Percentiles rank a stretch among this genome's conserved stretches.
These are phyloP conservation scores for Seriola aureovittata DNA, from an alignment of 2,113 vertebrate genomes.

Conservation along the genomic window DNA sequence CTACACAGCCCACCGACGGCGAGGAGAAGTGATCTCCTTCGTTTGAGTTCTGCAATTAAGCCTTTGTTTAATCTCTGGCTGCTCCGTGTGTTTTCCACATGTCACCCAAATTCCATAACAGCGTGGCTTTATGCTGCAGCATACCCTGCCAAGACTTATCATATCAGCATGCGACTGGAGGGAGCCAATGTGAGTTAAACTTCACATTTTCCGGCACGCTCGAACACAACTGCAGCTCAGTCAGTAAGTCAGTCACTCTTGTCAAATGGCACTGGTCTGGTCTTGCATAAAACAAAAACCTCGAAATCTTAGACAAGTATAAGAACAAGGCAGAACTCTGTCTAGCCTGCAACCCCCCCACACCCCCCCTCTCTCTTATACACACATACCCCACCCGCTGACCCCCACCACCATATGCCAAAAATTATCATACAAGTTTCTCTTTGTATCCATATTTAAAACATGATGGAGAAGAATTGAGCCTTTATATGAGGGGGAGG, in stretches of 20 bases:
- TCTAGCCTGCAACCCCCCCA: conserved; percentile 61
- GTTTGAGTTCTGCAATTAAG: conserved; percentile 47
- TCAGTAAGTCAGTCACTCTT: conserved; percentile 53
- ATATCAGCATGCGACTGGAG: conserved; percentile 47
- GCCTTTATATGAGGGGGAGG: conserved; percentile 83
- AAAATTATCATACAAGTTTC: conserved; percentile 88
- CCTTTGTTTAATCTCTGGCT: conserved; percentile 58
- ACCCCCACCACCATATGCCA: conserved; percentile 83
- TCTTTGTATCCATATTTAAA: conserved; percentile 88
- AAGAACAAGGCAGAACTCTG: conserved; percentile 85
- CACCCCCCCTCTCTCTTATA: conserved; percentile 2
- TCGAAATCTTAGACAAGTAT: conserved; percentile 76
- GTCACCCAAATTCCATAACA: conserved; percentile 59
- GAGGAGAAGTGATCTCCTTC: conserved; percentile 44
- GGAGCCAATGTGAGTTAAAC: conserved; percentile 48
- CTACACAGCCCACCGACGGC: conserved; percentile 17
- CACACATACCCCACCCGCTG: conserved; percentile 55
- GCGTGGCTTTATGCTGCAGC: conserved; percentile 44
- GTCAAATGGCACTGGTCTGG: conserved; percentile 66
- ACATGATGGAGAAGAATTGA: conserved; percentile 85
- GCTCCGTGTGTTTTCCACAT: conserved; percentile 52
- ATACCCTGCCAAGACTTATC: conserved; percentile 59
- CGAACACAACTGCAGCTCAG: conserved; percentile 51
- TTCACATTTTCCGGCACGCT: conserved; percentile 62
- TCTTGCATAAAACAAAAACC: conserved; percentile 75